Evolutionary conservation across 2,797 vertebrate genomes (phyloP).

Genomic region (Champsocephalus esox): DNA sequence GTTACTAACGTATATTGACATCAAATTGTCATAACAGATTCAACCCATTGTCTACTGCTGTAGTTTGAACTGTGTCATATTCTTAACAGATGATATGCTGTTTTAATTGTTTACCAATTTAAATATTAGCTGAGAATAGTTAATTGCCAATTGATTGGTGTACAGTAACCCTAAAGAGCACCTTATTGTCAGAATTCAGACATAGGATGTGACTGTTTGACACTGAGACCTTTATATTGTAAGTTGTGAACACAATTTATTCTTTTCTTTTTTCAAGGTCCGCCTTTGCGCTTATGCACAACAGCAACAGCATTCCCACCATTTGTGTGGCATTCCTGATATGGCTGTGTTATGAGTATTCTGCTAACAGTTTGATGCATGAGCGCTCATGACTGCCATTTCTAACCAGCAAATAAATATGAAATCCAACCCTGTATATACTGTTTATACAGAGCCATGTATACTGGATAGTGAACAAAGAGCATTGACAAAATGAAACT

Average conservation of each 20-base stretch:
- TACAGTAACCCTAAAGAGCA: slow-evolving; percentile 21
- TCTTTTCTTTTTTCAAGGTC: neutral
- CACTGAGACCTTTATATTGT: slow-evolving; percentile 3
- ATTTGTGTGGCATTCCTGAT: slow-evolving; percentile 27
- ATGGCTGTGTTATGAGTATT: slow-evolving; percentile 36
- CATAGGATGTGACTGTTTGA: neutral
- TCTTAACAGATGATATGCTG: slow-evolving; percentile 17
- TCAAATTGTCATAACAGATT: slow-evolving; percentile 1
- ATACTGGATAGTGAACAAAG: slow-evolving; percentile 17
- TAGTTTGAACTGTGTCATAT: neutral
- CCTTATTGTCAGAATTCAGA: slow-evolving; percentile 23
- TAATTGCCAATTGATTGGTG: neutral
- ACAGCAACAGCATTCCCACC: slow-evolving; percentile 15
- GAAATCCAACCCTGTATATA: neutral
- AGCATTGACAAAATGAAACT: neutral
- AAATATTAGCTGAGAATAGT: slow-evolving; percentile 9
- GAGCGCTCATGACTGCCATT: slow-evolving; percentile 25
- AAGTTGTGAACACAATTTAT: slow-evolving; percentile 1
- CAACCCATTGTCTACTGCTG: neutral
- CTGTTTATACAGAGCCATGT: neutral
- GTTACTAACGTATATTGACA: slow-evolving; percentile 6
- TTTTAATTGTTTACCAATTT: slow-evolving; percentile 10
- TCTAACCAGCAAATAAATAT: slow-evolving; percentile 39
- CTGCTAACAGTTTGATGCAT: slow-evolving; percentile 32
- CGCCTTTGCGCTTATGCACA: slow-evolving; percentile 1